phyloP scores from a whole-genome alignment of 2,888 invertebrate species.

The Parochlus steinenii region DNA sequence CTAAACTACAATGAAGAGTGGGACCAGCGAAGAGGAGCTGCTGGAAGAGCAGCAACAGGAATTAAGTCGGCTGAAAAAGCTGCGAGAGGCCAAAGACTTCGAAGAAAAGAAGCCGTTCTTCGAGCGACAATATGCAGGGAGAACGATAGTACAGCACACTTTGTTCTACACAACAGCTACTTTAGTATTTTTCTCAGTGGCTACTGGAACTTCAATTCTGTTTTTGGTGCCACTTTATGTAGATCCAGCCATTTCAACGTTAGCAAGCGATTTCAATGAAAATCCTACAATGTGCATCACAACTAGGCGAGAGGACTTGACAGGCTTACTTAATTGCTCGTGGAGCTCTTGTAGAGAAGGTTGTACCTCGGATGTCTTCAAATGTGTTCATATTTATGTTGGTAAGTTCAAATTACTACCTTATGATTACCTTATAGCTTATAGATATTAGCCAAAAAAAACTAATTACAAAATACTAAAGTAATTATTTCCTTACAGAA shows the following conservation, averaged over 20 bases:
- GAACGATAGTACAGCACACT: constrained; percentile 47
- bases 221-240: constrained; percentile 60
- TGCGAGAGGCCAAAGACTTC: constrained; percentile 39
- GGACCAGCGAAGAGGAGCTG: constrained; percentile 62
- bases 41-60: constrained; percentile 59
- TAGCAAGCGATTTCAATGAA: constrained; percentile 73
- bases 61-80: constrained; percentile 41
- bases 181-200: constrained; percentile 50
- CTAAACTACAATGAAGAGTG: no score
- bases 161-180: constrained; percentile 55
- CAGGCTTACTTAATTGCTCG: constrained; percentile 75
- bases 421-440: no score
- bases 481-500: no score
- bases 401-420: no score
- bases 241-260: constrained; percentile 77
- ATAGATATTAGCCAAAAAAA: no score
- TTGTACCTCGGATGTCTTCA: constrained; percentile 64
- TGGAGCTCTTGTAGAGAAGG: constrained; percentile 87
- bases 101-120: constrained; percentile 32
- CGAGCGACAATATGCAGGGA: constrained; percentile 29
- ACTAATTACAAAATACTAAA: no score
- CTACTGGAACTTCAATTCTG: constrained; percentile 52
- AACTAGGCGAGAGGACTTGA: constrained; percentile 64
- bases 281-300: constrained; percentile 70
- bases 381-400: constrained; percentile 50